These are phyloP conservation scores for Eretmocerus hayati DNA, from an alignment of 2,888 invertebrate genomes.

Conservation along the genomic window DNA sequence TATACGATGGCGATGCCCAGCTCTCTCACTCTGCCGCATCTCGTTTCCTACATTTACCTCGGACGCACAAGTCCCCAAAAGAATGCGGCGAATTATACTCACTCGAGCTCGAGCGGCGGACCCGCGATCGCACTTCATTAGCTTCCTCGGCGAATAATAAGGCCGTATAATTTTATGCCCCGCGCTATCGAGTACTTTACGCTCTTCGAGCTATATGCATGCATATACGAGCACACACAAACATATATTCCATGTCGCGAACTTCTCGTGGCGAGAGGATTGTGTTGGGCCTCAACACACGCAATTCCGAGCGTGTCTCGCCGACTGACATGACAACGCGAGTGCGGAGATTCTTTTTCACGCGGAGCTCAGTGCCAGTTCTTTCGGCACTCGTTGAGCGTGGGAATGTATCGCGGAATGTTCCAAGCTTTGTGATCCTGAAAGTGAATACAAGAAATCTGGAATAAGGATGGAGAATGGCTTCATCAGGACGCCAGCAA, in stretches of 20 bases:
- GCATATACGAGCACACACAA: background rate
- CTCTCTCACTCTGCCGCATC: background rate
- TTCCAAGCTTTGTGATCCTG: too few relatives aligned
- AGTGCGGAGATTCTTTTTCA: background rate
- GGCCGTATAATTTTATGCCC: slow-evolving; percentile 20
- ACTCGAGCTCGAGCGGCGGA: background rate
- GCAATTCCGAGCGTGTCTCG: background rate
- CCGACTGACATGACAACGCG: background rate
- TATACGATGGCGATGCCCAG: background rate
- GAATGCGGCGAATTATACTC: slow-evolving; percentile 19
- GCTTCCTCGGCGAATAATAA: slow-evolving; percentile 21
- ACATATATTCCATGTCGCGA: background rate
- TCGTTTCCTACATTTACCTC: background rate
- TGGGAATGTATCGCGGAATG: too few relatives aligned
- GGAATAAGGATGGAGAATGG: too few relatives aligned
- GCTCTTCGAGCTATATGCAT: background rate
- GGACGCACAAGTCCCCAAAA: slow-evolving; percentile 2
- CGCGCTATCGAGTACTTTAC: background rate
- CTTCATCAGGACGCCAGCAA: too few relatives aligned
- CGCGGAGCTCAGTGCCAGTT: background rate
- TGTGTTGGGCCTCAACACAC: background rate
- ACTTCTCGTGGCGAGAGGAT: background rate
- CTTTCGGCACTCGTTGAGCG: background rate
- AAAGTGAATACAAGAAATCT: too few relatives aligned
- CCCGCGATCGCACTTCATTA: slow-evolving; percentile 16